Evolutionary conservation across 2,888 invertebrate species (phyloP), one percentile per base, ranked within the genome.

Genomic region (Cacoxenus indagator): DNA sequence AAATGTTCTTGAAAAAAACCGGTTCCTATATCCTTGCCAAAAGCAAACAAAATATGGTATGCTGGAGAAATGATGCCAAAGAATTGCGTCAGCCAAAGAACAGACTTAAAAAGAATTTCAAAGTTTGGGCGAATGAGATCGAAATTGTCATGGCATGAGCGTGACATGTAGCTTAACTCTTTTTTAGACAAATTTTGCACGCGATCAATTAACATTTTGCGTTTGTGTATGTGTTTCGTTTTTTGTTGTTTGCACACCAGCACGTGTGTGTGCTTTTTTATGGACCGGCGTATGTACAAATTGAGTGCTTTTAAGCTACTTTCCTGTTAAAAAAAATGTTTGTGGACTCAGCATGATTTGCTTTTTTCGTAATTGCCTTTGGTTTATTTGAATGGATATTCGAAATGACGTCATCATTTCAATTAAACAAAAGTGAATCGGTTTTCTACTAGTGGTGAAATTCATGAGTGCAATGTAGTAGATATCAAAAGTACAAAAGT

Each of bases 321-420:
- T n/a, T n/a, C 37, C 8, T 37, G 37, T 14, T 5, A 37, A 14
- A 37, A n/a, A n/a, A n/a, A n/a, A n/a, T n/a, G n/a, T 11, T 9
- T 43, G 45, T 43, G 11, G 45, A n/a, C 9, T 27, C 27, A 55
- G 55, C 55, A 55, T 55, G 55, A 55, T 26, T 55, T 55, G 26
- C 55, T 14, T 24, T 55, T 55, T 26, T 51, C 19, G 48, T 48
- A 48, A 48, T 19, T 48, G 19, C 2, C 22, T 17, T 3, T 3
- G 45, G n/a, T 43, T 5, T 43, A 43, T n/a, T n/a, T 19, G 22
- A 11, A 51, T 51, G 3, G 11, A 51, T 26, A 55, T 9, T n/a
- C n/a, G n/a, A n/a, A 55, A 17, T 55, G 55, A 55, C 55, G 55
- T 55, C 55, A 55, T 17, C 6, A 2, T 27, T 27, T 24, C 1